phyloP scores from a whole-genome alignment of 2,113 vertebrate species.

The Phaethornis superciliosus region DNA sequence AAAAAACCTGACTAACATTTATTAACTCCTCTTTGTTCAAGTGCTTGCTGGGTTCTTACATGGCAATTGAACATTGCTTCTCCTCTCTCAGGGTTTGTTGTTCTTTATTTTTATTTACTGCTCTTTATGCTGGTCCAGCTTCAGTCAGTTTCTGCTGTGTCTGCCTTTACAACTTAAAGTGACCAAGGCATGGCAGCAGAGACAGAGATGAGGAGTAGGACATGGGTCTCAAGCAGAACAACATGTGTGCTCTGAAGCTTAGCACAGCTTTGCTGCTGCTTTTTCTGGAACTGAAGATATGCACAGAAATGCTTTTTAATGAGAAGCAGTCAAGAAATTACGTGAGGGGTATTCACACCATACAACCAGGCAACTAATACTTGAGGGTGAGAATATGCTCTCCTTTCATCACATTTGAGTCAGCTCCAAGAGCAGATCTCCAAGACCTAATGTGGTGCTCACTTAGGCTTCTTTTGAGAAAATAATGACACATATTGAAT shows the following conservation, averaged over 20 bases:
- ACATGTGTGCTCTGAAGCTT: background rate
- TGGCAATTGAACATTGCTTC: background rate
- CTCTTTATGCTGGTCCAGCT: background rate
- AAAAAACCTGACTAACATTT: constrained; percentile 35
- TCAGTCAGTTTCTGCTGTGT: background rate
- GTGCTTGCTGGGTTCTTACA: background rate
- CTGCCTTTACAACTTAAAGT: background rate
- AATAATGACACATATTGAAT: constrained; percentile 32
- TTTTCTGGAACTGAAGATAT: background rate
- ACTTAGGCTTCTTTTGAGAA: constrained; percentile 39
- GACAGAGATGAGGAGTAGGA: background rate
- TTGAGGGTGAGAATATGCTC: background rate
- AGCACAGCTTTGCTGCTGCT: background rate
- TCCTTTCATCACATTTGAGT: background rate
- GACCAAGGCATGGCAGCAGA: background rate
- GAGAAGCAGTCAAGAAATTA: background rate
- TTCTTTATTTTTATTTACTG: background rate
- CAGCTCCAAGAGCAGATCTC: constrained; percentile 1
- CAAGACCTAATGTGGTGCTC: background rate
- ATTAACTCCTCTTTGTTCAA: constrained; percentile 51
- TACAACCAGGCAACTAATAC: background rate
- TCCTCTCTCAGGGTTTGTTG: background rate
- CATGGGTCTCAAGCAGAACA: background rate
- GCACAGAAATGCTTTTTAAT: background rate
- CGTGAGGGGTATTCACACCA: background rate